A percentile compares a stretch with the other conserved stretches of the same genome.
Evolutionary conservation across 2,888 invertebrate genomes (phyloP).

Genomic region (Folsomia manolachei): DNA sequence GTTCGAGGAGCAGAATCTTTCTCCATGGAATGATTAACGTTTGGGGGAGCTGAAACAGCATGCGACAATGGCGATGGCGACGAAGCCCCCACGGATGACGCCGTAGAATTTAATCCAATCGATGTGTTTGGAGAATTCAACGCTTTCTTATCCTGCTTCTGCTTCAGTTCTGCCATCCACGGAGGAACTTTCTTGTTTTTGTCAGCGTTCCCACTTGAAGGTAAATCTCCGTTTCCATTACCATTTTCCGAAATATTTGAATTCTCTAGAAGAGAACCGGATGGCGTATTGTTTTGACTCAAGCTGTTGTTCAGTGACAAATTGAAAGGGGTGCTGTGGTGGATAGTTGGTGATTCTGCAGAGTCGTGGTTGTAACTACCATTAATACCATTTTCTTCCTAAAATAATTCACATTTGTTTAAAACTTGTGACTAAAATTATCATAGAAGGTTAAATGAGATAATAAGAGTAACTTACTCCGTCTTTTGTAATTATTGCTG

Average conservation of each 20-base stretch:
- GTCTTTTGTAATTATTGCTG: conserved; percentile 55
- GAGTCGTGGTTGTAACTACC: conserved; percentile 14
- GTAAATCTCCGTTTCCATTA: conserved; percentile 23
- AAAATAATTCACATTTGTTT: no score
- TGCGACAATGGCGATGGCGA: conserved; percentile 24
- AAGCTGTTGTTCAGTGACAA: conserved; percentile 26
- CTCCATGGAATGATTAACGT: conserved; percentile 8
- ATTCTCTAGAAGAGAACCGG: conserved; percentile 25
- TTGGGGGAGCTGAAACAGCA: conserved; percentile 18
- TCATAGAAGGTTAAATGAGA: conserved; percentile 17
- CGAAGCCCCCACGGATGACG: conserved; percentile 5
- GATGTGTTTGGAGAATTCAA: conserved; percentile 17
- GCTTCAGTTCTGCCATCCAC: conserved; percentile 77
- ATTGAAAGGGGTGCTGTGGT: conserved; percentile 35
- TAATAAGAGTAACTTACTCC: conserved; percentile 17
- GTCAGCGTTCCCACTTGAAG: conserved; percentile 11
- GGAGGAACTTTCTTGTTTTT: conserved; percentile 59
- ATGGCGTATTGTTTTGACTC: conserved; percentile 28
- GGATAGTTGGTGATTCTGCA: conserved; percentile 29
- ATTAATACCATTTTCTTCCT: conserved; percentile 34
- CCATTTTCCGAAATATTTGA: conserved; percentile 26
- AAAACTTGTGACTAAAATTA: not conserved
- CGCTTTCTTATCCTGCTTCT: conserved; percentile 61
- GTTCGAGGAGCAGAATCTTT: conserved; percentile 23
- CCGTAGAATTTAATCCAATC: conserved; percentile 1